phyloP scores from a whole-genome alignment of 1,140 invertebrate genomes.

The Zaprionus lachaisei region DNA sequence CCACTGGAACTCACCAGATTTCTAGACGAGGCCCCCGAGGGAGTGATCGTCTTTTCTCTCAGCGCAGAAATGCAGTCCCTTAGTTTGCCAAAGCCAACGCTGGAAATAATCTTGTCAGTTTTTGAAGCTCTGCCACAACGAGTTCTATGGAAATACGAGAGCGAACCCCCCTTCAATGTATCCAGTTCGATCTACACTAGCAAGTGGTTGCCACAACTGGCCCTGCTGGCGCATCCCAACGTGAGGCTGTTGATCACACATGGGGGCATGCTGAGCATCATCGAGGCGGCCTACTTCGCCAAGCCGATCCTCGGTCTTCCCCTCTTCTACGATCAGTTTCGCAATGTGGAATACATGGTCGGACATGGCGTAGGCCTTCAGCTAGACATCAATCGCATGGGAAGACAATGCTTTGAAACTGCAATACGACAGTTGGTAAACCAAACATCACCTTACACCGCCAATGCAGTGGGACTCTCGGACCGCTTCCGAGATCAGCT shows the following conservation, averaged over 20 bases:
- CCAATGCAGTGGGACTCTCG: conserved; percentile 85
- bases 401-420: conserved; percentile 24
- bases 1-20: conserved; percentile 80
- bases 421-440: conserved; percentile 50
- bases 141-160: conserved; percentile 89
- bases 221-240: conserved; percentile 89
- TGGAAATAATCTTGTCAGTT: conserved; percentile 86
- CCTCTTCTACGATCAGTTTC: conserved; percentile 87
- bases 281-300: conserved; percentile 89
- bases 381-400: conserved; percentile 44
- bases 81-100: conserved; percentile 85
- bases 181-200: conserved; percentile 87
- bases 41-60: conserved; percentile 82
- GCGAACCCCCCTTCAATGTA: conserved; percentile 84
- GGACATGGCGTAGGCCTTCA: conserved; percentile 83
- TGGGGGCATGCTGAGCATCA: conserved; percentile 88
- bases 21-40: conserved; percentile 86
- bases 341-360: conserved; percentile 85
- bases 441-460: conserved; percentile 50
- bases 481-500: conserved; percentile 88
- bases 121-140: conserved; percentile 86
- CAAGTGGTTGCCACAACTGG: conserved; percentile 89
- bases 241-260: conserved; percentile 89
- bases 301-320: conserved; percentile 90
- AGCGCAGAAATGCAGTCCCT: conserved; percentile 62